These are phyloP conservation scores for Lordiphosa mommai DNA, from an alignment of 1,140 invertebrate species.

Conservation along the genomic window DNA sequence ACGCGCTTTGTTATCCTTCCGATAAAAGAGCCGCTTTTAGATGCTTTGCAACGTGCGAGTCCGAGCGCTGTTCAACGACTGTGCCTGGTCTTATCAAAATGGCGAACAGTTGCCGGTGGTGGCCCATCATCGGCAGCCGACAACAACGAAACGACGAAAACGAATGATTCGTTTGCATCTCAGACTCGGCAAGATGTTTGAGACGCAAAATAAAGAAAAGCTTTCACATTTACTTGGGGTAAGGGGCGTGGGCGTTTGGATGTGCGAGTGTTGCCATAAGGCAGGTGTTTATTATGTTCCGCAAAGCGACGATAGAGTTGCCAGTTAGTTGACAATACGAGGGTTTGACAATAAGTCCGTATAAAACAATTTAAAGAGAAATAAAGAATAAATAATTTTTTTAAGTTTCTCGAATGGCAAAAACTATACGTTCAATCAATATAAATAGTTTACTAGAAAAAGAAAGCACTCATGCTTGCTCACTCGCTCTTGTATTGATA, in stretches of 20 bases:
- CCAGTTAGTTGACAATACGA: conserved; percentile 18
- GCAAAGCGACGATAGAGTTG: conserved; percentile 15
- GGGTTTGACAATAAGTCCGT: too few relatives aligned
- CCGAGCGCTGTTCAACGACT: conserved; percentile 54
- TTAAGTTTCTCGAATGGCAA: too few relatives aligned
- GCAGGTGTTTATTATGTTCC: conserved; percentile 40
- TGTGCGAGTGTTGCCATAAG: conserved; percentile 56
- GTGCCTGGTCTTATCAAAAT: conserved; percentile 46
- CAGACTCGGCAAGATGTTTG: conserved; percentile 34
- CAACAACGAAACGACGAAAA: conserved; percentile 6
- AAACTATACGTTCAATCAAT: too few relatives aligned
- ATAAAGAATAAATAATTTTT: too few relatives aligned
- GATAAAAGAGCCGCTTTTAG: neutral
- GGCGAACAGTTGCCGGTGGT: conserved; percentile 3
- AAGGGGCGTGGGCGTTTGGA: conserved; percentile 4
- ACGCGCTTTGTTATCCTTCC: conserved; percentile 6
- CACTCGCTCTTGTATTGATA: too few relatives aligned
- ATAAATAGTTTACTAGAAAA: too few relatives aligned
- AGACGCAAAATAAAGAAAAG: conserved; percentile 21
- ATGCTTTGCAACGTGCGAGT: conserved; percentile 28
- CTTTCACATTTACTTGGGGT: conserved; percentile 19
- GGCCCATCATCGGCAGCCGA: conserved; percentile 12
- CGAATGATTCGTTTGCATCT: neutral
- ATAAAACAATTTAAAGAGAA: neutral
- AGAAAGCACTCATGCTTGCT: too few relatives aligned